Percentiles rank a stretch among this genome's conserved stretches.
phyloP scores from a whole-genome alignment of 2,797 vertebrate species.

The Decapterus maruadsi region DNA sequence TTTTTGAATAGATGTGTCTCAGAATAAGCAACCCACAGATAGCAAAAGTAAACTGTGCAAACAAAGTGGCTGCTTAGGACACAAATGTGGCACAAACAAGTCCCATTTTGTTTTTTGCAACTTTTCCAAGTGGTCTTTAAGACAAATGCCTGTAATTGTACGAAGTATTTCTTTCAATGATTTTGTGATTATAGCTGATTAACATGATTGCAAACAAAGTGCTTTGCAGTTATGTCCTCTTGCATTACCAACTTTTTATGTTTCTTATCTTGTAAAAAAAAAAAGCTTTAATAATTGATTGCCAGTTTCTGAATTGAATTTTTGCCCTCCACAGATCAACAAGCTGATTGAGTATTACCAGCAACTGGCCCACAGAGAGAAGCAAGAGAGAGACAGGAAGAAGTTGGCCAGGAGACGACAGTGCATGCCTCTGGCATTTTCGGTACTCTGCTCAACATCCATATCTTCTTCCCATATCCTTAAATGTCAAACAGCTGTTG shows the following conservation, averaged over 20 bases:
- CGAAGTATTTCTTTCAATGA: not conserved
- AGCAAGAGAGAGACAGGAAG: conserved; percentile 96
- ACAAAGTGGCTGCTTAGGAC: not conserved
- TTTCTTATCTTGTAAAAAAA: not conserved
- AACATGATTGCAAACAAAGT: not conserved
- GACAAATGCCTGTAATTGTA: not conserved
- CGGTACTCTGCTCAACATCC: conserved; percentile 86
- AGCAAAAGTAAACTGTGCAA: conserved; percentile 1
- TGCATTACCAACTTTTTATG: not conserved
- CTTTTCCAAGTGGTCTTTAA: not conserved
- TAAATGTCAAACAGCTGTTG: conserved; percentile 29
- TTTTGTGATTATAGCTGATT: not conserved
- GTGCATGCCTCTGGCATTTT: conserved; percentile 96
- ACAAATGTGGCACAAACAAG: not conserved
- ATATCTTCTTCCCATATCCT: conserved; percentile 11
- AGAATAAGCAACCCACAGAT: conserved; percentile 22
- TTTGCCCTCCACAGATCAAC: conserved; percentile 88
- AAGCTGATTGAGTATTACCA: conserved; percentile 99
- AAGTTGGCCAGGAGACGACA: conserved; percentile 96
- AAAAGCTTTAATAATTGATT: not conserved
- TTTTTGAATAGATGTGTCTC: conserved; percentile 23
- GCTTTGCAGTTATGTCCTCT: not conserved
- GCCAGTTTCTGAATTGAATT: conserved; percentile 1
- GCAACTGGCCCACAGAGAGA: conserved; percentile 97
- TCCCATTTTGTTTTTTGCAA: not conserved